Conservation (phyloP, 2,113 vertebrate genomes). For the Bubalus kerabau region DNA sequence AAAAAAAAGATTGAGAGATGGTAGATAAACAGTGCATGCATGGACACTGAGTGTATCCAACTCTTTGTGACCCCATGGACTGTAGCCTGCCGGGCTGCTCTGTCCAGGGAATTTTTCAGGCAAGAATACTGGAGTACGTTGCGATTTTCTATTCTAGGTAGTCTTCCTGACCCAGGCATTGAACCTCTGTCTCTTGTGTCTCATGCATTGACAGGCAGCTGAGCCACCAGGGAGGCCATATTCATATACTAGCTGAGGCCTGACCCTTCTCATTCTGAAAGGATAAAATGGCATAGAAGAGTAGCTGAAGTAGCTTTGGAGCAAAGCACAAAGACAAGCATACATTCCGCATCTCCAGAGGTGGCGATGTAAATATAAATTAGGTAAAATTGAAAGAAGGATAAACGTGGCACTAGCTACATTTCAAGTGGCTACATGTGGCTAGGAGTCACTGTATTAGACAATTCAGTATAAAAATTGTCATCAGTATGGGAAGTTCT, state of each 20-base stretch:
- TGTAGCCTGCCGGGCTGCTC: not conserved
- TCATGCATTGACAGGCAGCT: not conserved
- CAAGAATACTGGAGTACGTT: not conserved
- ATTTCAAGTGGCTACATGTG: not conserved
- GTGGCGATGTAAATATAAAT: not conserved
- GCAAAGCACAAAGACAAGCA: not conserved
- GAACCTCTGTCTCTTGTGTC: not conserved
- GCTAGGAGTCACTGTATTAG: not conserved
- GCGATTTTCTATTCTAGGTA: not conserved
- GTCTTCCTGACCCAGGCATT: not conserved
- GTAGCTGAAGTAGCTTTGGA: not conserved
- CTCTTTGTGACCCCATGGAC: not conserved
- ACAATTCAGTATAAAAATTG: not conserved
- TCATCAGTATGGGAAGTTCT: not conserved
- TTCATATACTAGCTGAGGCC: not conserved
- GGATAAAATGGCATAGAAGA: not conserved
- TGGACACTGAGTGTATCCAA: accelerated
- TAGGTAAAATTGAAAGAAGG: not conserved
- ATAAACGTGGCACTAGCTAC: not conserved
- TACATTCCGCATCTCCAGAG: not conserved
- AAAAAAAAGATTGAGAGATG: no score
- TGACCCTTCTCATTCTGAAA: not conserved
- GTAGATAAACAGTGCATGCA: not conserved
- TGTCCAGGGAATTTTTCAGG: not conserved
- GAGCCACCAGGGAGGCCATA: not conserved